phyloP scores from a whole-genome alignment of 2,113 vertebrate genomes.

The Chrysemys picta region DNA sequence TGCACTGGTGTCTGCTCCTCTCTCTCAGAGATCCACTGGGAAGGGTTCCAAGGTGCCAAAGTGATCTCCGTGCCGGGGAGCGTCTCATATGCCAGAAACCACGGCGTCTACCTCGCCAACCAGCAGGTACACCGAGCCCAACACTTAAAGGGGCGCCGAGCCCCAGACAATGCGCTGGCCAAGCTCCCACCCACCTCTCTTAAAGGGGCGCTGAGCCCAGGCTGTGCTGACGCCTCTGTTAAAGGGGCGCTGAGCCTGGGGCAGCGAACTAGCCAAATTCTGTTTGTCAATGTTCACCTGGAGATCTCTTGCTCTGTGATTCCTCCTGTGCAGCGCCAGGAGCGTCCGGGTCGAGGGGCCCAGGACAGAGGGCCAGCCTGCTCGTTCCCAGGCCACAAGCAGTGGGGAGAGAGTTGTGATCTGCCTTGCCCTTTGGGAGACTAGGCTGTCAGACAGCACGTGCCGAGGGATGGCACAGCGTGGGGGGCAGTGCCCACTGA shows the following conservation, averaged over 20 bases:
- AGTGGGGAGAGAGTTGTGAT: not conserved
- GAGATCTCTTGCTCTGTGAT: not conserved
- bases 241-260: not conserved
- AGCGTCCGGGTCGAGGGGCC: not conserved
- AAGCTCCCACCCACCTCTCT: too few relatives aligned
- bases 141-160: too few relatives aligned
- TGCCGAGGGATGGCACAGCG: not conserved
- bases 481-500: not conserved
- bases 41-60: slow-evolving; percentile 84
- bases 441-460: not conserved
- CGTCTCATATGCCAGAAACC: slow-evolving; percentile 83
- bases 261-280: not conserved
- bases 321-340: not conserved
- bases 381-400: not conserved
- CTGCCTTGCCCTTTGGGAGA: not conserved
- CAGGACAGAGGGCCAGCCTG: not conserved
- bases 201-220: too few relatives aligned
- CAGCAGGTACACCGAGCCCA: slow-evolving; percentile 75
- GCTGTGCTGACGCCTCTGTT: too few relatives aligned
- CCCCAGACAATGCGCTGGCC: too few relatives aligned
- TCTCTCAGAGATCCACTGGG: slow-evolving; percentile 85
- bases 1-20: not conserved
- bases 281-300: not conserved
- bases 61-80: slow-evolving; percentile 89
- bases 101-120: slow-evolving; percentile 88